Base-by-base conservation (phyloP, 1,140 invertebrate genomes). In the Calephelis virginiensis region DNA sequence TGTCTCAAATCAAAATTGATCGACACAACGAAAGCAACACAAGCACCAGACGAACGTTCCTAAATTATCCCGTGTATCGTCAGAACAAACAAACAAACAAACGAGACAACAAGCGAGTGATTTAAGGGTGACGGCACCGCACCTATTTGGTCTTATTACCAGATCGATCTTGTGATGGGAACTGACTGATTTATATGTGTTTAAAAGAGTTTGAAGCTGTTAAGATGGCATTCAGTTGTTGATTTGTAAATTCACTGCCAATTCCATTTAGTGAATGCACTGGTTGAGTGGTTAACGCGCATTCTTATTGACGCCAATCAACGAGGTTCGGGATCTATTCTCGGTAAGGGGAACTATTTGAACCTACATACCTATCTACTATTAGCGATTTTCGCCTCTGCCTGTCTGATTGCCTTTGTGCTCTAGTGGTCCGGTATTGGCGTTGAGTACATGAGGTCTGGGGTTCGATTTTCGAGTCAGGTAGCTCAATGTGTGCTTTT, bases 81-180 rank as follows among this genome's bases (percentile, higher is more conserved):
- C 73, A 78, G 70, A 82, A 69, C 78, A 78, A 67, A 64, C 69
- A 67, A 67, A 13, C 69, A 76, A 76, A 72, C 73, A 73, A 68
- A 76, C 71, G 70, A 56, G 50, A 56, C 50, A 28, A 56, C 28
- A 56, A 56, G 50, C 50, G 50, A 78, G 78, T 83, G 83, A 85
- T 85, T 85, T 85, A 85, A 66, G 64, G 68, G 61, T 75, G 77
- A 81, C 78, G 68, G 70, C 37, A 40, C 50, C 56, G 10, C 47
- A 46, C 61, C 63, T 69, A 69, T 75, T 73, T 79, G 61, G 37
- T 76, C 63, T 70, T 76, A 69, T 74, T 76, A 61, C 38, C 66
- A 63, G 60, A 85, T 85, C 77, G 77, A 85, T 85, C 82, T 79
- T 73, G 65, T 78, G 77, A 82, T 83, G 66, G 67, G 66, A 75